phyloP scores from a whole-genome alignment of 2,113 vertebrate species.

The Elachura formosa region DNA sequence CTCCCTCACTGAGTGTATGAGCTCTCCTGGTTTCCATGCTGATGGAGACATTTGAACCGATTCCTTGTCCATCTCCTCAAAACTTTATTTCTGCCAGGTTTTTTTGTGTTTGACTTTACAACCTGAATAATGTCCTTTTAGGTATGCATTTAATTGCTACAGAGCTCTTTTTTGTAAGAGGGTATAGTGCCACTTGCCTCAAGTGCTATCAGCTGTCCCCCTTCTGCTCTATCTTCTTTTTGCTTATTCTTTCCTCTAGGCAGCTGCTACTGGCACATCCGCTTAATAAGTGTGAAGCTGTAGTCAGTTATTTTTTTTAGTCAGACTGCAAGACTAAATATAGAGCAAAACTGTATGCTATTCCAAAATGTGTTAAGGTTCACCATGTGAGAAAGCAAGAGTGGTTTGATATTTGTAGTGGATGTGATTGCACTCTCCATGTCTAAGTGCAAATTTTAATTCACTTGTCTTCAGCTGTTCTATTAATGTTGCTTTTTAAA shows the following conservation, averaged over 20 bases:
- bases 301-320: neutral
- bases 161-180: neutral
- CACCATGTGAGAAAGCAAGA: neutral
- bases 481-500: neutral
- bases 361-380: neutral
- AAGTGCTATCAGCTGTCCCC: neutral
- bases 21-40: neutral
- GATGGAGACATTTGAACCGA: neutral
- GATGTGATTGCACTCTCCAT: neutral
- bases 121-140: neutral
- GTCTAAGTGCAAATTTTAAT: neutral
- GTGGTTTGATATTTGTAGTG: neutral
- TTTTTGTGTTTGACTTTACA: neutral
- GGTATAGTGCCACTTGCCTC: neutral
- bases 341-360: neutral
- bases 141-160: accelerated
- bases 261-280: neutral
- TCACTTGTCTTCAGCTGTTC: neutral
- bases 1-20: neutral
- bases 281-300: neutral
- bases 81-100: neutral
- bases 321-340: neutral
- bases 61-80: neutral
- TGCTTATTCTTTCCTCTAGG: neutral
- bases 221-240: neutral